Evolutionary conservation across 2,797 vertebrate genomes (phyloP).

Genomic region (Lithobates sylvaticus): DNA sequence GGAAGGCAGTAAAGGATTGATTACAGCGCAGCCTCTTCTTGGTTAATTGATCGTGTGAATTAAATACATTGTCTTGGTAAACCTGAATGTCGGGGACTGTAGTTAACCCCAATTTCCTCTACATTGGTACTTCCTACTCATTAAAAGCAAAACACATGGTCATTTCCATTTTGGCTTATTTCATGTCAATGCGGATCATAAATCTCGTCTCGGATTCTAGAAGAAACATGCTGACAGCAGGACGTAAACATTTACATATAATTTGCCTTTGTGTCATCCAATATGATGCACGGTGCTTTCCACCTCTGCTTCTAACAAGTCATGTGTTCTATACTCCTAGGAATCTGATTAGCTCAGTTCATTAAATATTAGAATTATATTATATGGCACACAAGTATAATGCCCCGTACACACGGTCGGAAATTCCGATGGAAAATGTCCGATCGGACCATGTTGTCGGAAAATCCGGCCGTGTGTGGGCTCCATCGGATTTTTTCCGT

Average conservation of each 20-base stretch:
- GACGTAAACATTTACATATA: neutral
- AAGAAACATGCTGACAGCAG: neutral
- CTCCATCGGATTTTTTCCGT: too few relatives aligned
- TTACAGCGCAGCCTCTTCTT: neutral
- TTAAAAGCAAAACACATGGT: neutral
- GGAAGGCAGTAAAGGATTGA: neutral
- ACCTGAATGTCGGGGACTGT: neutral
- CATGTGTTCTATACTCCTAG: too few relatives aligned
- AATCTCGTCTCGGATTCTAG: neutral
- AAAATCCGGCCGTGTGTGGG: too few relatives aligned
- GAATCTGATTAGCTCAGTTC: too few relatives aligned
- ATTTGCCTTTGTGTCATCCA: neutral
- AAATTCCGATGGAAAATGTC: too few relatives aligned
- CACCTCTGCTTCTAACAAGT: too few relatives aligned
- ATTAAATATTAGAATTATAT: too few relatives aligned
- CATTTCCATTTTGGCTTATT: neutral
- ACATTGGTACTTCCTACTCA: neutral
- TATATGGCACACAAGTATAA: too few relatives aligned
- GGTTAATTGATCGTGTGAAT: constrained; percentile 14
- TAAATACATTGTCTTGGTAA: neutral
- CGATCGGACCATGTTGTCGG: too few relatives aligned
- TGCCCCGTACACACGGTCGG: too few relatives aligned
- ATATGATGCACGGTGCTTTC: neutral
- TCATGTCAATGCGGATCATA: neutral
- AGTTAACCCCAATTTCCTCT: constrained; percentile 6